These are phyloP conservation scores for Strigops habroptila DNA, from an alignment of 2,113 vertebrate genomes.

Conservation along the genomic window DNA sequence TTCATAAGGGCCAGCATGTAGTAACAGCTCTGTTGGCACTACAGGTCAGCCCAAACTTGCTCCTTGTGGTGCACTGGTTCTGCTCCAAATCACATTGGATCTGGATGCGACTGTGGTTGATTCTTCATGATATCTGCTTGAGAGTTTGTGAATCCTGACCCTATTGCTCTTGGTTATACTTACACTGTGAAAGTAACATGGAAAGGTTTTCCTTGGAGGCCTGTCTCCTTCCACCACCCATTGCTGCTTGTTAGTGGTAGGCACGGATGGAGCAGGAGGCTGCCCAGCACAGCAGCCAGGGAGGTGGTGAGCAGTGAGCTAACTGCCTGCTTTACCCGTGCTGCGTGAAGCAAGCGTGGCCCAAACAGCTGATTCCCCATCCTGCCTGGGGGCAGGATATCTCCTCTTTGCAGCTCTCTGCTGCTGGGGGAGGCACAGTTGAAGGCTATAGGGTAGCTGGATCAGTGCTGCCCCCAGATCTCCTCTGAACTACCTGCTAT, in stretches of 20 bases:
- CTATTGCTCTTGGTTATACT: background rate
- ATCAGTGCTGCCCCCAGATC: background rate
- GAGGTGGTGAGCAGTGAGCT: background rate
- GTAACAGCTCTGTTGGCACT: background rate
- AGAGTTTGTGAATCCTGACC: background rate
- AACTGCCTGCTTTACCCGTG: background rate
- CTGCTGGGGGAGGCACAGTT: fast-evolving
- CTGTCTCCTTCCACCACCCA: background rate
- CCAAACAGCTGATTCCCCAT: background rate
- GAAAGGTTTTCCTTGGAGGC: background rate
- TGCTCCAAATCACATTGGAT: background rate
- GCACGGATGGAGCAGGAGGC: background rate
- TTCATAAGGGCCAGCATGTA: background rate
- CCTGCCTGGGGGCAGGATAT: too few relatives aligned
- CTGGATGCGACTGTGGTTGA: background rate
- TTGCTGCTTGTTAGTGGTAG: background rate
- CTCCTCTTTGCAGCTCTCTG: background rate
- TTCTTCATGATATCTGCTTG: background rate
- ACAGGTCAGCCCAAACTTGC: background rate
- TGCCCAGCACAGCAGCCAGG: background rate
- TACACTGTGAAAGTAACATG: background rate
- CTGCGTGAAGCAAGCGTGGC: background rate
- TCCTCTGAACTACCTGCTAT: background rate
- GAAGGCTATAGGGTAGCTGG: background rate
- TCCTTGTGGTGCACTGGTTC: background rate